Percentiles rank a stretch among this genome's conserved stretches.
phyloP scores from a whole-genome alignment of 2,113 vertebrate species.

The Mandrillus leucophaeus region DNA sequence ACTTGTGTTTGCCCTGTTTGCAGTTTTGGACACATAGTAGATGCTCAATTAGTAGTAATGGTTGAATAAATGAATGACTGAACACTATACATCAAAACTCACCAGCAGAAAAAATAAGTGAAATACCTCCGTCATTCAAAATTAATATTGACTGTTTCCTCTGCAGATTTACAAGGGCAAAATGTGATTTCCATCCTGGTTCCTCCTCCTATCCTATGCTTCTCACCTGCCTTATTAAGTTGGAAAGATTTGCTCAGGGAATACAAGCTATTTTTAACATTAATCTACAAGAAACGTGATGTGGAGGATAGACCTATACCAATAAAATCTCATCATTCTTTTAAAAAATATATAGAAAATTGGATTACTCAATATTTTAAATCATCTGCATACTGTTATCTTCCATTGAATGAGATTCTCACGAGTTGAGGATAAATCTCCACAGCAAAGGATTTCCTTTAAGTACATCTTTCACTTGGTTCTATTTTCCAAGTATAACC shows the following conservation, averaged over 20 bases:
- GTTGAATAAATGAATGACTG: not conserved
- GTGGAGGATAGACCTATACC: not conserved
- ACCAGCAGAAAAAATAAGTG: not conserved
- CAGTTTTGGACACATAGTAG: not conserved
- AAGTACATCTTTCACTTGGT: not conserved
- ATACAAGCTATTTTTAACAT: not conserved
- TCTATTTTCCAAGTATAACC: slow-evolving; percentile 34
- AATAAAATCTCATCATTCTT: not conserved
- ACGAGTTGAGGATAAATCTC: not conserved
- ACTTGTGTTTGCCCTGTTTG: not conserved
- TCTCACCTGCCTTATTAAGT: not conserved
- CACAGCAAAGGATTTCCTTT: not conserved
- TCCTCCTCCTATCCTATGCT: too few species aligned
- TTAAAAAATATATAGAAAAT: not conserved
- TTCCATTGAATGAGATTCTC: not conserved
- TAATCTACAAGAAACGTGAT: not conserved
- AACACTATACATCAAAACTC: not conserved
- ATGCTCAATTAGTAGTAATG: not conserved
- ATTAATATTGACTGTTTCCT: not conserved
- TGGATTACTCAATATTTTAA: not conserved
- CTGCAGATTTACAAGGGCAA: not conserved
- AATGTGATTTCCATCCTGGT: not conserved
- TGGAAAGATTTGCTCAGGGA: not conserved
- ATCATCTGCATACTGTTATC: not conserved
- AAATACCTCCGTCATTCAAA: not conserved